These are phyloP conservation scores for Trypoxylus dichotomus DNA, from an alignment of 1,140 invertebrate species.

Conservation along the genomic window DNA sequence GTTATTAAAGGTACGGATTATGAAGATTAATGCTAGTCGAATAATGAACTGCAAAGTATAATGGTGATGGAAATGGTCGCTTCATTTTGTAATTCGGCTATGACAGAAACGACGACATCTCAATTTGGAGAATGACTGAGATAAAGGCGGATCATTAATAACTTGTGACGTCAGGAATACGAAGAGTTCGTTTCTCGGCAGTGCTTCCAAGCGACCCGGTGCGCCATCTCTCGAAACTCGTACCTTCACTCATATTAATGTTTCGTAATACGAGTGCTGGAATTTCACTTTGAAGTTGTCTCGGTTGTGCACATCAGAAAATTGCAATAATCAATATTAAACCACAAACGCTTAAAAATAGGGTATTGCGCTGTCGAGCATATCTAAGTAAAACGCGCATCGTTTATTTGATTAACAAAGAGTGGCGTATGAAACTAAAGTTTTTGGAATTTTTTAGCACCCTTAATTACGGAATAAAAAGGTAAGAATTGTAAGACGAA, in stretches of 20 bases:
- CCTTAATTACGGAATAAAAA: too few species aligned
- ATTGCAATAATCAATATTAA: constrained; percentile 1
- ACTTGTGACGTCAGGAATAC: constrained; percentile 41
- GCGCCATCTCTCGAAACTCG: constrained; percentile 3
- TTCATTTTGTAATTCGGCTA: constrained; percentile 40
- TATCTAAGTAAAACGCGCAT: too few species aligned
- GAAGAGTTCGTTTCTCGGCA: constrained; percentile 28
- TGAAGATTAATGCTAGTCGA: constrained; percentile 41
- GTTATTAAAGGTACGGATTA: constrained; percentile 35
- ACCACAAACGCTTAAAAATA: background rate
- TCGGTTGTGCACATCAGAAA: background rate
- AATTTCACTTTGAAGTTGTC: constrained; percentile 30
- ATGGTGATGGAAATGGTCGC: constrained; percentile 40
- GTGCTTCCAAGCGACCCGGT: background rate
- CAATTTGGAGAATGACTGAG: constrained; percentile 41
- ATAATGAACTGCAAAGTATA: constrained; percentile 43
- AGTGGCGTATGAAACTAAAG: too few species aligned
- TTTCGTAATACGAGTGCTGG: constrained; percentile 32
- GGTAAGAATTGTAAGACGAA: too few species aligned
- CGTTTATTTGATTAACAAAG: too few species aligned
- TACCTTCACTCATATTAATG: constrained; percentile 35
- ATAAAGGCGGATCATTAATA: constrained; percentile 42
- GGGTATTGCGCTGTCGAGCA: background rate
- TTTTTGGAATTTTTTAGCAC: too few species aligned
- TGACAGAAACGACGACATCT: constrained; percentile 43